phyloP scores from a whole-genome alignment of 1,140 invertebrate genomes.

The Pachypsylla venusta region DNA sequence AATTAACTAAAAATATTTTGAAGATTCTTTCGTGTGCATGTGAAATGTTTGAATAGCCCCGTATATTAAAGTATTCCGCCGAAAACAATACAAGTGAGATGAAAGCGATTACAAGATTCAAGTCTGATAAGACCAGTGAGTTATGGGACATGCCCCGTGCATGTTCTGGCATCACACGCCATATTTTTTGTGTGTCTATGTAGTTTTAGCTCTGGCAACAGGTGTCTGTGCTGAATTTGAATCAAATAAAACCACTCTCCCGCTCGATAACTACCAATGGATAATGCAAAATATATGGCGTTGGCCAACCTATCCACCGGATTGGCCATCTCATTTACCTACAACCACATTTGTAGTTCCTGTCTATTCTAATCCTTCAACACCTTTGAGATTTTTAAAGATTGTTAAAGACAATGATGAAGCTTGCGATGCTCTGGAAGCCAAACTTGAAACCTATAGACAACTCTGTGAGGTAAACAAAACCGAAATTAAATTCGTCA shows the following conservation, averaged over 20 bases:
- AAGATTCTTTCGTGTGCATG: too few relatives aligned
- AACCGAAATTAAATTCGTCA: background rate
- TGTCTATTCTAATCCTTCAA: background rate
- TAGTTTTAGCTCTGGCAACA: background rate
- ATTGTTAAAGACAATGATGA: background rate
- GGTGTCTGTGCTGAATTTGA: background rate
- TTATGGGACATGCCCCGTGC: conserved; percentile 1
- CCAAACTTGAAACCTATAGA: background rate
- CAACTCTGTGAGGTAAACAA: background rate
- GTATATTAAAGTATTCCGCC: too few relatives aligned
- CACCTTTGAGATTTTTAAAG: background rate
- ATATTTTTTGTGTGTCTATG: too few relatives aligned
- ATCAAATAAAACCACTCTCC: background rate
- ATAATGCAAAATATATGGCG: background rate
- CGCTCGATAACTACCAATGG: background rate
- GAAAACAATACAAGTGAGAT: too few relatives aligned
- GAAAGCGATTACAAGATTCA: too few relatives aligned
- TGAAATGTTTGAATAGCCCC: too few relatives aligned
- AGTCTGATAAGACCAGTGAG: too few relatives aligned
- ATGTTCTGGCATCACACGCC: too few relatives aligned
- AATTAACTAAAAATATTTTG: too few relatives aligned
- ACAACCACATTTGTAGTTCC: background rate
- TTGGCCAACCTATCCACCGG: background rate
- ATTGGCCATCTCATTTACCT: background rate
- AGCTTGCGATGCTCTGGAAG: background rate